Percentiles rank a stretch among this genome's conserved stretches.
These are phyloP conservation scores for Sminthurides bifidus DNA, from an alignment of 1,140 invertebrate species.

Conservation along the genomic window DNA sequence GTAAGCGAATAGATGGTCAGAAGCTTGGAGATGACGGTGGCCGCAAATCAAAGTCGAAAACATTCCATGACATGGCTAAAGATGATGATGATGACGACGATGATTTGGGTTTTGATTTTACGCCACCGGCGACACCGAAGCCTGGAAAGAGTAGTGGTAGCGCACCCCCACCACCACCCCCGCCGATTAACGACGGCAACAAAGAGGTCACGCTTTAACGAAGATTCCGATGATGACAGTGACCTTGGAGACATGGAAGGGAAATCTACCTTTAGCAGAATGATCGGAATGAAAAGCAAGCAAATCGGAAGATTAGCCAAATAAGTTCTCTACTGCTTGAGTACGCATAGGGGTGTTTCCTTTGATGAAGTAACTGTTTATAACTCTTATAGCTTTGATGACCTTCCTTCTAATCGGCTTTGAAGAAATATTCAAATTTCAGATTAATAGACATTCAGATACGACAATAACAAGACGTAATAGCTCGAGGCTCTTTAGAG, in stretches of 20 bases:
- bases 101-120: background rate
- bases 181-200: background rate
- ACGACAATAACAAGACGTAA: background rate
- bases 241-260: slow-evolving; percentile 12
- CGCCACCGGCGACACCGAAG: no score
- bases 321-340: no score
- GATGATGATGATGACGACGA: slow-evolving; percentile 8
- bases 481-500: no score
- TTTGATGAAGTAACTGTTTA: slow-evolving; percentile 8
- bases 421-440: background rate
- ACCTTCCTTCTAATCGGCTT: background rate
- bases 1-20: slow-evolving; percentile 39
- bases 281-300: slow-evolving; percentile 16
- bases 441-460: background rate
- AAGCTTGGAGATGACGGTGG: no score
- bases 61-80: background rate
- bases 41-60: background rate
- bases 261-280: slow-evolving; percentile 20
- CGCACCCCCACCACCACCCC: background rate
- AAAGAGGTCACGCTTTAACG: background rate
- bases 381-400: background rate
- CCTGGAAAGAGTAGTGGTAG: background rate
- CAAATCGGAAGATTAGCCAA: no score
- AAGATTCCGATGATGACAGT: background rate
- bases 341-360: no score